Base-by-base conservation (phyloP, 2,113 vertebrate species). In the Pogona vitticeps region DNA sequence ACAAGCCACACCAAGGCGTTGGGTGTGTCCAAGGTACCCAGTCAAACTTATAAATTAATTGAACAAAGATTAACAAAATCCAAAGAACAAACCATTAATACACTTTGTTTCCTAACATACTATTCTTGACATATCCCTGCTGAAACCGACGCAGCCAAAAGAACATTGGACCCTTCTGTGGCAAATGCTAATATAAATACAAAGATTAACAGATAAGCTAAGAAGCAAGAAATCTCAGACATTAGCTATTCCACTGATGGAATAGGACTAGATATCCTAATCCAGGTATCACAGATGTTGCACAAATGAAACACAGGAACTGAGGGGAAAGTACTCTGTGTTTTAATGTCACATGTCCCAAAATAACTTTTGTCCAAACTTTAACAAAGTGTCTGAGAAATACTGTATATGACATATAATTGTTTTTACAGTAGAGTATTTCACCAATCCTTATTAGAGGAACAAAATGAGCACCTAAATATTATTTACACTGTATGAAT, bases 231-330 rank as follows among this genome's bases (percentile, higher is more conserved):
- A 83, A 9, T 78, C 63, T 38, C 21, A 46, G 82, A 91, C 90
- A 38, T 75, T 84, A 40, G 2, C 28, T 91, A 67, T 83, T 84
- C 75, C 80, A n/a, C 2, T 23, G 56, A 76, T 71, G 56, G 40
- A 63, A 52, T 0, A 46, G 1, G n/a, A 77, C 83, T 84, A 88
- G 88, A 76, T 88, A 87, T 87, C 87, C 86, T 80, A 93, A 92
- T 89, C 67, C 83, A 83, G 63, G 76, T 90, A 80, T 86, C n/a
- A 61, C 6, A 42, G 15, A 71, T 56, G 23, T 81, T 84, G 42
- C n/a, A 40, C 36, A 75, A 61, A 65, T 65, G 10, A 15, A 20
- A 65, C 46, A 65, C 9, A 58, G 8, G 10, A 56, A 10, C 5
- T 33, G 31, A 61, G 18, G 21, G 7, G 42, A 61, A 70, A 38